A percentile compares a stretch with the other conserved stretches of the same genome.
Evolutionary conservation across 2,797 vertebrate species (phyloP).

Genomic region (Malurus leucopterus): DNA sequence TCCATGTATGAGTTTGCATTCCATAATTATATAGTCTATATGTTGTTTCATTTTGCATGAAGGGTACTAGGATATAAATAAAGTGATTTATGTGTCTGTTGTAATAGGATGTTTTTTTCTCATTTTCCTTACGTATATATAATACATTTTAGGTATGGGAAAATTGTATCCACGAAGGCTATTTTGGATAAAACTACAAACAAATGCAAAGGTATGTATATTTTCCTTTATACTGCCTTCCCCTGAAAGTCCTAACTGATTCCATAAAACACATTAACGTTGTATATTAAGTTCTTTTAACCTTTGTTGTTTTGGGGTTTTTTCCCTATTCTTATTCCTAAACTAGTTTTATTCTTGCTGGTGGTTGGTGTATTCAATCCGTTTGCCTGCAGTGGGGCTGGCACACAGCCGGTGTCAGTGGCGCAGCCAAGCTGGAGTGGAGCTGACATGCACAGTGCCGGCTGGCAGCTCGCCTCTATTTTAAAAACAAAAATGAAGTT

Average conservation of each 20-base stretch:
- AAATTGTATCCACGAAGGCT: slow-evolving; percentile 98
- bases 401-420: slow-evolving; percentile 17
- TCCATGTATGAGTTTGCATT: neutral
- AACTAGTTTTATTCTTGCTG: slow-evolving; percentile 10
- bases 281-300: neutral
- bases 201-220: slow-evolving; percentile 98
- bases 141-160: slow-evolving; percentile 86
- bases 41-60: neutral
- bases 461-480: slow-evolving; percentile 59
- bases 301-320: neutral
- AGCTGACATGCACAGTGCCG: slow-evolving; percentile 46
- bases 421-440: slow-evolving; percentile 37
- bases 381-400: slow-evolving; percentile 32
- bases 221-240: slow-evolving; percentile 2
- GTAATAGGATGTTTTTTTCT: neutral
- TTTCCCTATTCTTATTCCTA: neutral
- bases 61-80: neutral
- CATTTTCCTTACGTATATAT: slow-evolving; percentile 39
- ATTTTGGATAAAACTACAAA: slow-evolving; percentile 99
- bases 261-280: neutral
- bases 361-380: neutral
- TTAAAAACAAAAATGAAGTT: slow-evolving; percentile 60
- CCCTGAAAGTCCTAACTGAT: neutral
- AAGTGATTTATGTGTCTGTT: neutral
- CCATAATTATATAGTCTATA: neutral